Base-by-base conservation (phyloP, 2,797 vertebrate species). In the Cyclura pinguis region DNA sequence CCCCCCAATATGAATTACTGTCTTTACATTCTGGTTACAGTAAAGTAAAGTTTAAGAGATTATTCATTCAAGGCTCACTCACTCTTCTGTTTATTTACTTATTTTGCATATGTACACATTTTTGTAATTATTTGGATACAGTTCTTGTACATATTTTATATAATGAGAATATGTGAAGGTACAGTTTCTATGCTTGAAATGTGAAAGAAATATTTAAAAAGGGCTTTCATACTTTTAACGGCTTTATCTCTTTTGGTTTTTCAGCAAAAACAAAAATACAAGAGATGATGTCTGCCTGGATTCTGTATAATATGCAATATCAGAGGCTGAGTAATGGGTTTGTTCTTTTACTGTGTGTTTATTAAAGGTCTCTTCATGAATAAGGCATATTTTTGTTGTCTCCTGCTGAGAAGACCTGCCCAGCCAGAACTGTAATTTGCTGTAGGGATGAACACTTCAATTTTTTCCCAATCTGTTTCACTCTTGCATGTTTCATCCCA, bases 151-250 rank as follows among this genome's bases (percentile, higher is more conserved):
- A 22, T 3, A n/a, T 62, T 20, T n/a, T 27, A 52, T 57, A 0
- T 6, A 38, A 78, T 59, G 78, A n/a, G 38, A 18, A 29, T 77
- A 47, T 13, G 52, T n/a, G 64, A 78, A 38, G 35, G 52, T 85
- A 24, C 42, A 9, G 13, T 6, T 83, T n/a, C 50, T 1, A 0
- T 52, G 0, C 67, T 18, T 2, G 0, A 6, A 5, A 9, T 6
- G 18, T 50, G 42, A 73, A 50, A 57, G 18, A 50, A 42, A 35
- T 50, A 76, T 42, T 42, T 64, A 38, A 4, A 89, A 78, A 52
- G 29, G 59, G 59, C 16, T 62, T 62, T 20, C 72, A 14, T 73
- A 3, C 29, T 69, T 27, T 73, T 32, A 73, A 73, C 24, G 50
- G 22, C 59, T 42, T 80, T 72, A 35, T 72, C n/a, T 52, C 1